A percentile compares a stretch with the other conserved stretches of the same genome.
These are phyloP conservation scores for Acrossocheilus fasciatus DNA, from an alignment of 2,797 vertebrate genomes.

Conservation along the genomic window DNA sequence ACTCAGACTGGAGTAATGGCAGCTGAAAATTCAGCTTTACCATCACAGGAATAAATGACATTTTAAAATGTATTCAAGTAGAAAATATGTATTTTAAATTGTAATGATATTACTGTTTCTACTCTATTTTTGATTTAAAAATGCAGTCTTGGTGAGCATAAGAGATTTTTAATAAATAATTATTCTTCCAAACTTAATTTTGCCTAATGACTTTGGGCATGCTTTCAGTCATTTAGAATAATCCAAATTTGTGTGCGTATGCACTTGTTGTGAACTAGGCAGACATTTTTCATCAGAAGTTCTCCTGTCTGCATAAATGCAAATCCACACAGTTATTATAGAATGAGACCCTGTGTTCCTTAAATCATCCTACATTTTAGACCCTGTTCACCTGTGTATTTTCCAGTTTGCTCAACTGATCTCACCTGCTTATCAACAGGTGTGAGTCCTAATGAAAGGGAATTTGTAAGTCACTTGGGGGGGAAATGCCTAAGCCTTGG, in stretches of 20 bases:
- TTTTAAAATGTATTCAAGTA: neutral
- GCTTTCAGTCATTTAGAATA: neutral
- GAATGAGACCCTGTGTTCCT: conserved; percentile 29
- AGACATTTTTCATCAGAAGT: neutral
- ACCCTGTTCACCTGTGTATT: conserved; percentile 24
- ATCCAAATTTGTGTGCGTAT: neutral
- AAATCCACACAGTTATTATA: conserved; percentile 1
- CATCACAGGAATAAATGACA: neutral
- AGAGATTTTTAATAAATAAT: neutral
- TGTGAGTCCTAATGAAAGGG: conserved; percentile 60
- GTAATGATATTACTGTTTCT: neutral
- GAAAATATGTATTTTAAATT: neutral
- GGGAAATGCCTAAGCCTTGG: conserved; percentile 34
- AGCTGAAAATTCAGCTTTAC: neutral
- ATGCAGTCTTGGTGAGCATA: neutral
- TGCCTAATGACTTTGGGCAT: neutral
- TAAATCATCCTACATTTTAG: conserved; percentile 31
- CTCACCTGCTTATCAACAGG: conserved; percentile 65
- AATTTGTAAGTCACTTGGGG: conserved; percentile 37
- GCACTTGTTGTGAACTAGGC: neutral
- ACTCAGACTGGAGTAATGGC: neutral
- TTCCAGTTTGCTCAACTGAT: conserved; percentile 61
- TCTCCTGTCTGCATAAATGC: neutral
- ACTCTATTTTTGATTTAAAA: too few relatives aligned
- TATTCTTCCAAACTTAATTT: neutral